phyloP scores from a whole-genome alignment of 2,113 vertebrate genomes.

The Xiphophorus maculatus region DNA sequence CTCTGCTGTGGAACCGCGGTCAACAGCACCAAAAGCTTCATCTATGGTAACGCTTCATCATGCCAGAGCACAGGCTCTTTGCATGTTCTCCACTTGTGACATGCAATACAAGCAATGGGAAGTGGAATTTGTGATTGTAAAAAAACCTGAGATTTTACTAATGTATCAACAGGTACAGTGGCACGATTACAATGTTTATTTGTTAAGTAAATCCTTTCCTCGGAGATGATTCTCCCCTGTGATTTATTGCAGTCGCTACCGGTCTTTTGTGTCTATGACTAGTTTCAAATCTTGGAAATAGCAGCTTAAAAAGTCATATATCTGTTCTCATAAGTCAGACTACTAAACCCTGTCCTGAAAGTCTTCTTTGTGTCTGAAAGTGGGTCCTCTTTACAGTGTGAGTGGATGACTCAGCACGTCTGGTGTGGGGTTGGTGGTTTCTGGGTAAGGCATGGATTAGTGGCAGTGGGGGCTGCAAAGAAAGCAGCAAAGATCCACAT shows the following conservation, averaged over 20 bases:
- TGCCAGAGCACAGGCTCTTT: conserved; percentile 47
- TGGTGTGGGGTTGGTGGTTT: conserved; percentile 44
- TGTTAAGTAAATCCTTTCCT: conserved; percentile 59
- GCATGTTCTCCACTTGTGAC: conserved; percentile 65
- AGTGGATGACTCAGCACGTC: conserved; percentile 57
- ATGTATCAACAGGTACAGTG: conserved; percentile 54
- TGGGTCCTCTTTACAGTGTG: conserved; percentile 27
- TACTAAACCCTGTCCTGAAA: neutral
- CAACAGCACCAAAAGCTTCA: conserved; percentile 49
- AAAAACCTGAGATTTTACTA: conserved; percentile 66
- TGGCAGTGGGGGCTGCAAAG: conserved; percentile 23
- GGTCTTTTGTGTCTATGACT: neutral
- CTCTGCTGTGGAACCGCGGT: conserved; percentile 43
- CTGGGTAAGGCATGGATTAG: conserved; percentile 22
- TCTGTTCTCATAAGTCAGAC: neutral
- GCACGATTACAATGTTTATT: conserved; percentile 53
- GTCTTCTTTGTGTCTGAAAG: conserved; percentile 19
- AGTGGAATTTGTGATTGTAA: conserved; percentile 53
- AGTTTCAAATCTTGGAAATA: neutral
- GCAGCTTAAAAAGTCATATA: neutral
- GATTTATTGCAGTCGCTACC: neutral
- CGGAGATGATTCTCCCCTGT: conserved; percentile 3
- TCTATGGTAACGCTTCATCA: conserved; percentile 46
- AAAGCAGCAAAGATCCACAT: conserved; percentile 35
- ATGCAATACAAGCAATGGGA: conserved; percentile 36